phyloP scores from a whole-genome alignment of 1,140 invertebrate species.

The Oncopodura yosiiana region DNA sequence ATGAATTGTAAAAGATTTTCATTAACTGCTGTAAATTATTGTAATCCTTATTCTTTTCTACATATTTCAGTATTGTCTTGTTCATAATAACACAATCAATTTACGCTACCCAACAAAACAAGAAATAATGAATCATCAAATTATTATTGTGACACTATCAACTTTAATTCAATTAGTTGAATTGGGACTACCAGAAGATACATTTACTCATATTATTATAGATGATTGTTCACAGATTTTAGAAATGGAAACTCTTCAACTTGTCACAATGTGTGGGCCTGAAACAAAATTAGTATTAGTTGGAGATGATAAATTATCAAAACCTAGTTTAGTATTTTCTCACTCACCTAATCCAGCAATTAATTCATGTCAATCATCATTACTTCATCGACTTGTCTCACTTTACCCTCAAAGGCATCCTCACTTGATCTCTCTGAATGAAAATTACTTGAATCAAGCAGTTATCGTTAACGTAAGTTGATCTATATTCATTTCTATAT shows the following conservation, averaged over 20 bases:
- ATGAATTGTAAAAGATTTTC: background rate
- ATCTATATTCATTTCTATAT: background rate
- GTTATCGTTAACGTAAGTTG: slow-evolving; percentile 54
- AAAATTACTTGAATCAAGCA: slow-evolving; percentile 75
- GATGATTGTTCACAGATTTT: slow-evolving; percentile 83
- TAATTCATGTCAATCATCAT: no score
- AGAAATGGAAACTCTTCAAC: slow-evolving; percentile 75
- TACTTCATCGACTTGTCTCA: slow-evolving; percentile 69
- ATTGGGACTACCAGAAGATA: slow-evolving; percentile 53
- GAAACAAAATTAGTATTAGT: slow-evolving; percentile 69
- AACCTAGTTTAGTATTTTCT: slow-evolving; percentile 70
- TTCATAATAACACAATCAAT: slow-evolving; percentile 51
- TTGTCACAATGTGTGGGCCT: slow-evolving; percentile 59
- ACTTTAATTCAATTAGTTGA: slow-evolving; percentile 64
- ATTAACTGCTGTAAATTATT: slow-evolving; percentile 1
- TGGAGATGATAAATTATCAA: slow-evolving; percentile 41
- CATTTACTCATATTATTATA: slow-evolving; percentile 75
- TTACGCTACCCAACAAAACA: slow-evolving; percentile 61
- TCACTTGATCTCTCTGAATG: slow-evolving; percentile 69
- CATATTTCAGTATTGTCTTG: slow-evolving; percentile 54
- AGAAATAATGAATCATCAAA: slow-evolving; percentile 59
- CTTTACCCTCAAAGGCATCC: slow-evolving; percentile 62
- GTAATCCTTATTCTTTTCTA: slow-evolving; percentile 13
- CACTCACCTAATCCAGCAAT: slow-evolving; percentile 64
- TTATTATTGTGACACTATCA: slow-evolving; percentile 70